These are phyloP conservation scores for Apodemia zela DNA, from an alignment of 2,888 invertebrate genomes.

Conservation along the genomic window DNA sequence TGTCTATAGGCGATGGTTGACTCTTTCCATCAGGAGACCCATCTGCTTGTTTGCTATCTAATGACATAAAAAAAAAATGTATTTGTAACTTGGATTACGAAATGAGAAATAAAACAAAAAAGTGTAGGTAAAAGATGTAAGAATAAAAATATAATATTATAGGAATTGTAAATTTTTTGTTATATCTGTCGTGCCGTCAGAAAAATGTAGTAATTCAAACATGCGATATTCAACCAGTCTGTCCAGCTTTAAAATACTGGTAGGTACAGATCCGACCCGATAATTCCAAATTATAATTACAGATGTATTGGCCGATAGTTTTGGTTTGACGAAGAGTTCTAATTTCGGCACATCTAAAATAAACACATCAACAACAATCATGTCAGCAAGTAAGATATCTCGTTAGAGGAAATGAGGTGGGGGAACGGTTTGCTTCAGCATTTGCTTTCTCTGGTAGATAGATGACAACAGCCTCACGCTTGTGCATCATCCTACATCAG, in stretches of 20 bases:
- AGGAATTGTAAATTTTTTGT: too few relatives aligned
- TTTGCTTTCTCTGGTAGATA: conserved; percentile 32
- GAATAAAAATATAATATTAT: too few relatives aligned
- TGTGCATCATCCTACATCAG: background rate
- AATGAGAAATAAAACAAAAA: too few relatives aligned
- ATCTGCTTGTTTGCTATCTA: too few relatives aligned
- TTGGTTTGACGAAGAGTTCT: conserved; percentile 62
- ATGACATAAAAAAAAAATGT: too few relatives aligned
- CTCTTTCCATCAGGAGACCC: too few relatives aligned
- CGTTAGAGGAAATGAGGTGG: background rate
- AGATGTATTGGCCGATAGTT: conserved; percentile 72
- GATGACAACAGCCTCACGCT: conserved; percentile 14
- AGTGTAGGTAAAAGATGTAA: too few relatives aligned
- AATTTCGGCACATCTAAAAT: conserved; percentile 58
- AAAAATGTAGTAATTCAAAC: background rate
- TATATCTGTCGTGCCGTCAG: too few relatives aligned
- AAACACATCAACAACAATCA: conserved; percentile 43
- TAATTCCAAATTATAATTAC: conserved; percentile 49
- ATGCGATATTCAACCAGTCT: background rate
- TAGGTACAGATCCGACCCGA: background rate
- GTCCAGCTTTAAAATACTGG: too few relatives aligned
- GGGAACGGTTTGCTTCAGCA: conserved; percentile 10
- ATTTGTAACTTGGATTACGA: too few relatives aligned
- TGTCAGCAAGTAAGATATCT: conserved; percentile 50
- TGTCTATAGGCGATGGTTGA: too few relatives aligned